Conservation (phyloP, 2,888 invertebrate species). For the Thalpophila matura region DNA sequence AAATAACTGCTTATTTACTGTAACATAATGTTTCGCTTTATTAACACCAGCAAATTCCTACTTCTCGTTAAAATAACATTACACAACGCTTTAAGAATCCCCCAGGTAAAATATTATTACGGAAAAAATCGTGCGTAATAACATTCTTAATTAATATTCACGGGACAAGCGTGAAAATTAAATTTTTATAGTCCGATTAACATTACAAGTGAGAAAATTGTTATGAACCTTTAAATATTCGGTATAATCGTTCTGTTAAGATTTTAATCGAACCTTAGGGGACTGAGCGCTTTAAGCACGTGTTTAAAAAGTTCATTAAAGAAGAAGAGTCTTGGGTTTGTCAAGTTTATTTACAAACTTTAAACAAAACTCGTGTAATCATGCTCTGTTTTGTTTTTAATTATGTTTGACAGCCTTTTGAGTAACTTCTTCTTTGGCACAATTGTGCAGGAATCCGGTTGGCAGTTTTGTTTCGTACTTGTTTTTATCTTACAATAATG, state of each 20-base stretch:
- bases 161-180: slow-evolving; percentile 51
- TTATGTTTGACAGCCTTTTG: slow-evolving; percentile 14
- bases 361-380: background rate
- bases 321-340: slow-evolving; percentile 15
- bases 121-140: slow-evolving; percentile 47
- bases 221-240: slow-evolving; percentile 43
- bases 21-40: slow-evolving; percentile 2
- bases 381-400: slow-evolving; percentile 28
- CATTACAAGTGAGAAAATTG: slow-evolving; percentile 56
- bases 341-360: slow-evolving; percentile 16
- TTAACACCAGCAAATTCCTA: slow-evolving; percentile 32
- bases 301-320: slow-evolving; percentile 32
- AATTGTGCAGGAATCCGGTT: background rate
- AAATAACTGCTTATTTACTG: slow-evolving; percentile 10
- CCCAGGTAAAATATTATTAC: slow-evolving; percentile 32
- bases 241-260: slow-evolving; percentile 51
- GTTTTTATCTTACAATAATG: background rate
- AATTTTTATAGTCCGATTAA: slow-evolving; percentile 52
- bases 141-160: slow-evolving; percentile 57
- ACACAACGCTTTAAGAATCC: slow-evolving; percentile 39
- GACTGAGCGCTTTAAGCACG: slow-evolving; percentile 16
- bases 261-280: slow-evolving; percentile 61
- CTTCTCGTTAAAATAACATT: slow-evolving; percentile 45
- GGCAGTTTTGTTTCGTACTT: background rate
- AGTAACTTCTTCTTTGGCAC: slow-evolving; percentile 13